Percentiles rank a stretch among this genome's conserved stretches.
Evolutionary conservation across 2,113 vertebrate species (phyloP).

Genomic region (Thryonomys swinderianus): DNA sequence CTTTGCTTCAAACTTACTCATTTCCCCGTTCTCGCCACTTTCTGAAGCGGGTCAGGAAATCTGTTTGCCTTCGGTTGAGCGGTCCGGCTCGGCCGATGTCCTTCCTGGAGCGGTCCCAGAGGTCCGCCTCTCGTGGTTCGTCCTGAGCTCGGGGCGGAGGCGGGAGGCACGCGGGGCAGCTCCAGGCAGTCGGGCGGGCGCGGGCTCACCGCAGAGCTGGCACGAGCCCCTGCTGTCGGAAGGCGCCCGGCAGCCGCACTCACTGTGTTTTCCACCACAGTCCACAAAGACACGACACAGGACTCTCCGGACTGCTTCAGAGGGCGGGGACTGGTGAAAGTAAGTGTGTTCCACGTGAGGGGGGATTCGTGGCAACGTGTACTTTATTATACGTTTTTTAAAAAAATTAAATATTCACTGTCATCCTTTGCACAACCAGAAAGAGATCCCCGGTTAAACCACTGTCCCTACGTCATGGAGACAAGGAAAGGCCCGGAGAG

Average conservation of each 20-base stretch:
- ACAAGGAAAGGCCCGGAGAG: neutral
- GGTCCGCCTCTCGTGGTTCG: too few species aligned
- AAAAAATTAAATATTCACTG: neutral
- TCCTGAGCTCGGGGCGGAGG: neutral
- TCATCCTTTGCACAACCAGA: neutral
- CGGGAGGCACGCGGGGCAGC: neutral
- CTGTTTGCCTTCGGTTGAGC: neutral
- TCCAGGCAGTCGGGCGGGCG: neutral
- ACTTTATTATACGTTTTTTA: neutral
- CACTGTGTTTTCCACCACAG: neutral
- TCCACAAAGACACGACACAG: neutral
- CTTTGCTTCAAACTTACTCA: neutral
- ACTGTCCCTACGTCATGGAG: neutral
- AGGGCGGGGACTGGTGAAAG: neutral
- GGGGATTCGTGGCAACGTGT: neutral
- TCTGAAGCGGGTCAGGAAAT: neutral
- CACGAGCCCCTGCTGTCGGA: neutral
- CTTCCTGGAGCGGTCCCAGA: too few species aligned
- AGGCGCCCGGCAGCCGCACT: neutral
- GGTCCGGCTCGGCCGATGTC: neutral
- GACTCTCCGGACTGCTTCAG: neutral
- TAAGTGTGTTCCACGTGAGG: neutral
- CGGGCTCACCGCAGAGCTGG: accelerated
- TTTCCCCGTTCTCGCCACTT: neutral
- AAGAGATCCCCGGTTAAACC: neutral